These are phyloP conservation scores for Coenonympha glycerion DNA, from an alignment of 2,888 invertebrate genomes.

Conservation along the genomic window DNA sequence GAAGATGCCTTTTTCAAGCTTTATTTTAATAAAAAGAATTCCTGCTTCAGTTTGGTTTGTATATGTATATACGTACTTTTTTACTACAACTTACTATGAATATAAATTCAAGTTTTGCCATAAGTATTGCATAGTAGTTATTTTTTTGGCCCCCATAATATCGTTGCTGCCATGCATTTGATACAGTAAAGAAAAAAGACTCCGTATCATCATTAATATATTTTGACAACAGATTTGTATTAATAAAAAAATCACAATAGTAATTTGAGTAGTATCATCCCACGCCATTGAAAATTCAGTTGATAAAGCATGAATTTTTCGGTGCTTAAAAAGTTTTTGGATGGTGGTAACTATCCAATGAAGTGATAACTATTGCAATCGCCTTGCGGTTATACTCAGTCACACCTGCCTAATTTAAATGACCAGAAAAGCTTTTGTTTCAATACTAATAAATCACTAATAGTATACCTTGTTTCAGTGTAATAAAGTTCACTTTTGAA, in stretches of 20 bases:
- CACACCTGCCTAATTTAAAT: too few relatives aligned
- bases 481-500: too few relatives aligned
- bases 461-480: too few relatives aligned
- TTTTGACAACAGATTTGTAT: background rate
- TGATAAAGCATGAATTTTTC: too few relatives aligned
- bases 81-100: background rate
- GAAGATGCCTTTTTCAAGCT: background rate
- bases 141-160: conserved; percentile 24
- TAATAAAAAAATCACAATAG: background rate
- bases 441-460: background rate
- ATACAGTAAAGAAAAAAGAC: background rate
- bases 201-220: too few relatives aligned
- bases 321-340: too few relatives aligned
- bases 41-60: conserved; percentile 4
- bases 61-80: too few relatives aligned
- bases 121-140: conserved; percentile 13
- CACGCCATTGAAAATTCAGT: too few relatives aligned
- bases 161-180: conserved; percentile 19
- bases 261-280: too few relatives aligned
- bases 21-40: background rate
- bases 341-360: too few relatives aligned
- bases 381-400: too few relatives aligned
- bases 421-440: background rate
- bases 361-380: too few relatives aligned
- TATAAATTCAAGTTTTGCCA: conserved; percentile 1